phyloP scores from a whole-genome alignment of 1,140 invertebrate genomes.

The Papilio machaon region DNA sequence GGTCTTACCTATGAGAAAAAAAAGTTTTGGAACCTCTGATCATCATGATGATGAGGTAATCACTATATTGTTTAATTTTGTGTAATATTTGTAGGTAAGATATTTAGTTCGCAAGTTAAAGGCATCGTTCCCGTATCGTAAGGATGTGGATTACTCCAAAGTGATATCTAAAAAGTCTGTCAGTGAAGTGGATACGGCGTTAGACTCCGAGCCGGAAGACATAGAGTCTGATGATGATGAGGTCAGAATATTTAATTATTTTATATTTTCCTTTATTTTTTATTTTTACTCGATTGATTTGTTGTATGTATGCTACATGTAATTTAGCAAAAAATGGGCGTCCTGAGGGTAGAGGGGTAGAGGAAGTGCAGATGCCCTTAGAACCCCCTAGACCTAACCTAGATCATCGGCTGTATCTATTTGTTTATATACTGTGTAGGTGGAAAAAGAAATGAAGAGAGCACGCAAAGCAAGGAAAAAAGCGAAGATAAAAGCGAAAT shows the following conservation, averaged over 20 bases:
- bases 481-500: constrained; percentile 71
- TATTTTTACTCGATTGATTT: too few relatives aligned
- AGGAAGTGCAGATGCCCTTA: too few relatives aligned
- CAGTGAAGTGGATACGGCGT: constrained; percentile 53
- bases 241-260: constrained; percentile 53
- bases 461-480: constrained; percentile 82
- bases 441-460: constrained; percentile 83
- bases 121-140: constrained; percentile 82
- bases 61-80: not conserved
- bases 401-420: too few relatives aligned
- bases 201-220: constrained; percentile 73
- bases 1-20: too few relatives aligned
- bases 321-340: too few relatives aligned
- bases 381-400: too few relatives aligned
- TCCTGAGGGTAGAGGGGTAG: too few relatives aligned
- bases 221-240: constrained; percentile 77
- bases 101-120: constrained; percentile 82
- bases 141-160: constrained; percentile 73
- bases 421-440: constrained; percentile 46
- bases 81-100: constrained; percentile 68
- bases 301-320: too few relatives aligned
- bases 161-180: constrained; percentile 58
- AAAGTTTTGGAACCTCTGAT: not conserved
- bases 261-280: too few relatives aligned
- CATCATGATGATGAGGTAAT: not conserved